Evolutionary conservation across 2,888 invertebrate genomes (phyloP), one percentile per base, ranked within the genome.

Genomic region (Idaea biselata): DNA sequence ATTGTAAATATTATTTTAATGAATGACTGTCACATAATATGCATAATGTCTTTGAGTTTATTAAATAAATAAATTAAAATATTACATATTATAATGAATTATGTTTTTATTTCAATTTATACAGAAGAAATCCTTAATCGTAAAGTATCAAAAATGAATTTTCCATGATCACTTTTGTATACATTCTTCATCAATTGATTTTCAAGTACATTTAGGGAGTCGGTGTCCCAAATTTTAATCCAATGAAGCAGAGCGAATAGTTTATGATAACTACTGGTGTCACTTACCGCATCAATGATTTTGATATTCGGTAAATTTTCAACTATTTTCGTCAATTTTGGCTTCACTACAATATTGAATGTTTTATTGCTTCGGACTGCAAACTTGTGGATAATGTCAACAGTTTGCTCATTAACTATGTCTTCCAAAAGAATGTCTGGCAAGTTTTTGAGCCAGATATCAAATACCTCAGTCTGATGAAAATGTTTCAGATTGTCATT

Each of bases 351-450:
- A 6, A 78, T 68, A 69, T 94, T 89, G 67, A 95, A 94, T 14
- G 83, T 79, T 16, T 63, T 65, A 74, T 94, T 94, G 68, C 90
- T 93, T 61, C 93, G 91, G 60, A 94, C 92, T 18, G 94, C 94
- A 77, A 95, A 92, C 67, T 91, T 89, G 16, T 94, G 91, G 66
- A 95, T 84, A 6, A 93, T 93, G 62, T 93, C 77, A n/a, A 95
- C 78, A 4, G 93, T 93, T 71, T 93, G 85, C 55, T 87, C 78
- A 55, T 91, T 90, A 7, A 95, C 71, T 59, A 80, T 86, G 55
- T 87, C 77, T n/a, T 89, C 83, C 64, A 94, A 84, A 59, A 95
- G 82, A 64, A 95, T 88, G 66, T 93, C 89, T 0, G 95, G 94
- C 67, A 95, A 78, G 63, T 89, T 89, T 63, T 82, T 80, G 0